Conservation (phyloP, 2,888 invertebrate species). For the Microchrysa polita region DNA sequence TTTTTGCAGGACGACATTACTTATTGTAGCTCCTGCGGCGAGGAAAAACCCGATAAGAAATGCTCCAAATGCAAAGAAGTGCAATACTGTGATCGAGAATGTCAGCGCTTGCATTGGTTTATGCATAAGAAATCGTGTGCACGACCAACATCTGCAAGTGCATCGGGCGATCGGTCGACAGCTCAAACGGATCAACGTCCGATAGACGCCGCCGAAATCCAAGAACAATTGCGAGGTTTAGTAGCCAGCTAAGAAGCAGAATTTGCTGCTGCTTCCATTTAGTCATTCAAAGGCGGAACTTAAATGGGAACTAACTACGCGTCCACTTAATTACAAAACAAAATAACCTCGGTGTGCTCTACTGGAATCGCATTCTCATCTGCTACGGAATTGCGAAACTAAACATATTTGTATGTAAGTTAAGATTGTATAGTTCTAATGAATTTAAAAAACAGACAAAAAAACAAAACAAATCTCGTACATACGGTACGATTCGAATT, state of each 20-base stretch:
- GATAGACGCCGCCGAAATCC: constrained; percentile 66
- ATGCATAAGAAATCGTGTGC: constrained; percentile 88
- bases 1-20: constrained; percentile 67
- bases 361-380: constrained; percentile 17
- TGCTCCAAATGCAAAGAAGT: constrained; percentile 95
- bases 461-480: neutral
- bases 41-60: constrained; percentile 89
- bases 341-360: constrained; percentile 17
- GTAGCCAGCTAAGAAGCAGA: constrained; percentile 53
- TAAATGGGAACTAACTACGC: neutral
- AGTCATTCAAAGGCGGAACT: constrained; percentile 21
- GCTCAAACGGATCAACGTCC: constrained; percentile 50
- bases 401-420: constrained; percentile 18
- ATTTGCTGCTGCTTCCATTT: constrained; percentile 38
- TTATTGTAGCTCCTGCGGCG: constrained; percentile 86
- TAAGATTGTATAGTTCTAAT: constrained; percentile 32
- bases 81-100: constrained; percentile 93
- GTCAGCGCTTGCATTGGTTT: constrained; percentile 94
- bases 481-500: neutral
- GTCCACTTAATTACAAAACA: constrained; percentile 11
- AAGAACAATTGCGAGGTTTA: constrained; percentile 67
- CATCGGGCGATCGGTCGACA: constrained; percentile 56
- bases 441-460: constrained; percentile 3
- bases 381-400: constrained; percentile 24
- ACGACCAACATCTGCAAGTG: constrained; percentile 67